Base-by-base conservation (phyloP, 2,888 invertebrate species). In the Drosophila kuntzei region DNA sequence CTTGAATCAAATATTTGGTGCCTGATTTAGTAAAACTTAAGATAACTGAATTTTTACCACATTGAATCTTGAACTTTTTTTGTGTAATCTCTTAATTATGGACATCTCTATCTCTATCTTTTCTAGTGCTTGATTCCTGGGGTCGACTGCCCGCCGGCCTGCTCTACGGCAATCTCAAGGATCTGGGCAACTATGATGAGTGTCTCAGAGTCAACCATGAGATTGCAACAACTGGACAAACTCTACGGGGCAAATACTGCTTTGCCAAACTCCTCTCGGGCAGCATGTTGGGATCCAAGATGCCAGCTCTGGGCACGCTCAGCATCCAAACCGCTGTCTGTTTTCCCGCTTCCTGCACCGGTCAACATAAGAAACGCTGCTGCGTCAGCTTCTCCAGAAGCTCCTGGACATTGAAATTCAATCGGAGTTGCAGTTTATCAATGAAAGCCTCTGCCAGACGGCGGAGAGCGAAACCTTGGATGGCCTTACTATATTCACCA, bases 171-270 rank as follows among this genome's bases (percentile, higher is more conserved):
- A 90, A 92, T 55, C 62, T 89, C 2, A 77, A 79, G 47, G 91
- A 92, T 54, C 68, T 92, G 27, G 93, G 93, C 6, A 90, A 91
- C 69, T 93, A 82, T 51, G 93, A 93, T 61, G 90, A 93, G 74
- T 93, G 93, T 60, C 44, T 93, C 6, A 6, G 59, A 1, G 29
- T 73, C 6, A 37, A 73, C 2, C 60, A 67, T 0, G 11, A 7
- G 0, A 16, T 68, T 25, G 9, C 41, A 12, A 5, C 6, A 14
- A 58, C 50, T 2, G 32, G 50, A 1, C 50, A 68, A 0, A 12
- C 2, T 7, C 20, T 82, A 9, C 54, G 47, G 0, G 87, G 87
- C 3, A 77, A 83, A 25, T 87, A 67, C 46, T 84, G 73, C 25
- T 3, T 62, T 3, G 25, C 76, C 7, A 47, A 61, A 1, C 9